Evolutionary conservation across 2,888 invertebrate genomes (phyloP).

Genomic region (Phyllotreta cruciferae): DNA sequence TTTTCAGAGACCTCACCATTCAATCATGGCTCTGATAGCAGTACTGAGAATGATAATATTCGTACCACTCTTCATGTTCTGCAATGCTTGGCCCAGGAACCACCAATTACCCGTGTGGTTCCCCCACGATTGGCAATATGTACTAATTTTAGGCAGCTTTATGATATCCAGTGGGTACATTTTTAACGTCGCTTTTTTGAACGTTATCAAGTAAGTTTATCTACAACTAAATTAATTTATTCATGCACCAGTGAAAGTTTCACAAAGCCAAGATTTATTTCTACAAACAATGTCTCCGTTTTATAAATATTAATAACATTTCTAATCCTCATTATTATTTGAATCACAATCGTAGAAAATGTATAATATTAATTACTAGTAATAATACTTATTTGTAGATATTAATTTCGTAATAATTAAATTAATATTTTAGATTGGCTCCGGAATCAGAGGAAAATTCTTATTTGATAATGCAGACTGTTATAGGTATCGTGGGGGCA

Average conservation of each 20-base stretch:
- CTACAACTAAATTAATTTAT: too few relatives aligned
- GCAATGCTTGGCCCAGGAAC: constrained; percentile 34
- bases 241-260: too few relatives aligned
- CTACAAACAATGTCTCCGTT: not conserved
- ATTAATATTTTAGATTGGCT: constrained; percentile 24
- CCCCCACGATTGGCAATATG: constrained; percentile 40
- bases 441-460: constrained; percentile 29
- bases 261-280: not conserved
- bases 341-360: too few relatives aligned
- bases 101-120: constrained; percentile 33
- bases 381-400: not conserved
- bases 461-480: constrained; percentile 33
- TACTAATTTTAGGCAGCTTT: constrained; percentile 35
- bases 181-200: constrained; percentile 36
- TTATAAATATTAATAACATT: too few relatives aligned
- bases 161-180: constrained; percentile 37
- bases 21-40: constrained; percentile 29
- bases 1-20: constrained; percentile 30
- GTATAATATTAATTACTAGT: not conserved
- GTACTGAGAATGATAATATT: constrained; percentile 37
- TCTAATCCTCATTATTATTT: too few relatives aligned
- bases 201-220: constrained; percentile 30
- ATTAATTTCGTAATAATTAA: constrained; percentile 2
- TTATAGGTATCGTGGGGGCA: constrained; percentile 30
- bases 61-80: constrained; percentile 38